A percentile compares a stretch with the other conserved stretches of the same genome.
phyloP scores from a whole-genome alignment of 2,888 invertebrate genomes.

The Metopia argyrocephala region DNA sequence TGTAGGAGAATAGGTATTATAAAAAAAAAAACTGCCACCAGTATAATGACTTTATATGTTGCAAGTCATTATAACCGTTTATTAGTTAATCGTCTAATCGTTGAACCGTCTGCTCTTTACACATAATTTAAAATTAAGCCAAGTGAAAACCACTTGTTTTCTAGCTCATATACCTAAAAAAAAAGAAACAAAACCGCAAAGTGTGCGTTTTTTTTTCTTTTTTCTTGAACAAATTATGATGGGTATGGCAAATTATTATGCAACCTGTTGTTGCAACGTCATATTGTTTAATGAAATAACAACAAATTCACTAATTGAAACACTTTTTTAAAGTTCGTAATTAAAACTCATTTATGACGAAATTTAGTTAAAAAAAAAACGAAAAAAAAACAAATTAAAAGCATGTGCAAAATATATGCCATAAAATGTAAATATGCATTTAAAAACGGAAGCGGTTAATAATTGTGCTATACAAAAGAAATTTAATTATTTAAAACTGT shows the following conservation, averaged over 20 bases:
- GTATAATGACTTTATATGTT: conserved; percentile 6
- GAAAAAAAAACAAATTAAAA: background rate
- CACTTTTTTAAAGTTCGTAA: conserved; percentile 40
- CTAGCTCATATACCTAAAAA: conserved; percentile 10
- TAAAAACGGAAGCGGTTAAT: conserved; percentile 56
- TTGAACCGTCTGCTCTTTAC: conserved; percentile 12
- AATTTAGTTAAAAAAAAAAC: conserved; percentile 22
- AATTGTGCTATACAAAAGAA: conserved; percentile 51
- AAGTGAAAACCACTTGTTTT: background rate
- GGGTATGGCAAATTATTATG: conserved; percentile 52
- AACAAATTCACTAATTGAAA: conserved; percentile 53
- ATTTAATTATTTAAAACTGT: conserved; percentile 12
- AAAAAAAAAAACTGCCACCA: background rate
- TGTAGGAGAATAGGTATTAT: too few relatives aligned
- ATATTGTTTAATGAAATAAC: background rate
- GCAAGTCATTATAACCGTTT: conserved; percentile 39
- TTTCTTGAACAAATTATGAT: conserved; percentile 52
- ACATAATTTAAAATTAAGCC: conserved; percentile 6
- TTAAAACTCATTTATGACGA: conserved; percentile 49
- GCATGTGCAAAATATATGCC: background rate
- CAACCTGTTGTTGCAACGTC: conserved; percentile 40
- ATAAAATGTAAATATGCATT: background rate
- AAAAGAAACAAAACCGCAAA: conserved; percentile 33
- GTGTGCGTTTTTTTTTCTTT: conserved; percentile 36
- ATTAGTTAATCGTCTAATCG: conserved; percentile 38